These are phyloP conservation scores for Allolobophora icterica DNA, from an alignment of 2,888 invertebrate species.

Conservation along the genomic window DNA sequence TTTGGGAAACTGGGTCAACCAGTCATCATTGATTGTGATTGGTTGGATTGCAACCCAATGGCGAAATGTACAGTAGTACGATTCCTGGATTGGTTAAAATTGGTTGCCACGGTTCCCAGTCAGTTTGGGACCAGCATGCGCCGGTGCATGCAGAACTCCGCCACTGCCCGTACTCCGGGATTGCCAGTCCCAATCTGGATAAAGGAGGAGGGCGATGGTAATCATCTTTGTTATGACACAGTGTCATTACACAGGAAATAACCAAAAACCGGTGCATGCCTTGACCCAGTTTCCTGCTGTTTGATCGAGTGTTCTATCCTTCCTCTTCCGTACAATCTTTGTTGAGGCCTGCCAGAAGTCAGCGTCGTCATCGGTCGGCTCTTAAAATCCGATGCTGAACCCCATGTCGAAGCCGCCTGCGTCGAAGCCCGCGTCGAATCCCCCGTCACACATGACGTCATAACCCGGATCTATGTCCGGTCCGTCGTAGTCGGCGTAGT, in stretches of 20 bases:
- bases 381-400: conserved; percentile 39
- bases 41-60: not conserved
- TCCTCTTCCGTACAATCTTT: not conserved
- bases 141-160: not conserved
- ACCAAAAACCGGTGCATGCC: not conserved
- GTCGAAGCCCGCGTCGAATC: conserved; percentile 37
- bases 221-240: no score
- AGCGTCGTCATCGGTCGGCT: not conserved
- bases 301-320: not conserved
- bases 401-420: conserved; percentile 37
- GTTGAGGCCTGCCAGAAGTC: not conserved
- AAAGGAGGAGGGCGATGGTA: no score
- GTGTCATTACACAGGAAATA: no score
- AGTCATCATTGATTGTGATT: not conserved
- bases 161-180: no score
- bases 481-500: conserved; percentile 25
- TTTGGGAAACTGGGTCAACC: not conserved
- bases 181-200: no score
- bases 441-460: conserved; percentile 32
- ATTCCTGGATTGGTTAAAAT: no score
- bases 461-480: conserved; percentile 31
- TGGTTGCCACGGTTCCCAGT: not conserved
- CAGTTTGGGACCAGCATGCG: not conserved
- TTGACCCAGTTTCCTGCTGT: conserved; percentile 10
- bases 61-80: not conserved